Evolutionary conservation across 2,797 vertebrate genomes (phyloP), one percentile per base, ranked within the genome.

Genomic region (Bucorvus abyssinicus): DNA sequence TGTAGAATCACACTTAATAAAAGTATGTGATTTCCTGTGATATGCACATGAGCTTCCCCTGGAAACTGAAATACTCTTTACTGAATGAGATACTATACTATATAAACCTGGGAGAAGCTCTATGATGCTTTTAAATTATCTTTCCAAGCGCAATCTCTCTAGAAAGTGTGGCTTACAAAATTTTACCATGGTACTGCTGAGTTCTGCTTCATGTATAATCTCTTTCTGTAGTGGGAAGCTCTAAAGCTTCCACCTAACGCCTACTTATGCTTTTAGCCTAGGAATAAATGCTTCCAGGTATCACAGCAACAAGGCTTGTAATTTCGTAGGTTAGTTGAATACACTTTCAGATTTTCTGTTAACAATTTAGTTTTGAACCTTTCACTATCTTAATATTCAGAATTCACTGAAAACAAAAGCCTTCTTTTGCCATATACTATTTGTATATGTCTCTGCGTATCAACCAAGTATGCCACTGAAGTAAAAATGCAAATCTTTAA

Each of bases 1-100:
- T 86, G 24, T 81, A 90, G 85, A 90, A 78, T 81, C 73, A 29
- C 80, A 47, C 24, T 81, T 91, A 88, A 83, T 91, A 83, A 60
- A 87, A 93, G 38, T 63, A 44, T 52, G 34, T 84, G 53, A 91
- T 89, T 89, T 89, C 73, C 57, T 89, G 56, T 80, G 50, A 19
- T 81, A 55, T 7, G 85, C 55, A 69, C 42, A 44, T 36, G 36
- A 91, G n/a, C 57, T 82, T 93, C 47, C 47, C 17, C 24, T 89
- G 57, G 73, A 90, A 93, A 61, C 23, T 82, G 73, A 61, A 86
- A 73, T 75, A 52, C 26, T 94, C 65, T 61, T 81, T 93, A 47
- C 42, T 69, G 74, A 93, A 81, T 64, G 57, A 86, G 69, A 50
- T 80, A 34, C 52, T 59, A 4, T 53, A 18, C 44, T 53, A 6